A percentile compares a stretch with the other conserved stretches of the same genome.
Evolutionary conservation across 2,113 vertebrate genomes (phyloP).

Genomic region (Percopsis transmontana): DNA sequence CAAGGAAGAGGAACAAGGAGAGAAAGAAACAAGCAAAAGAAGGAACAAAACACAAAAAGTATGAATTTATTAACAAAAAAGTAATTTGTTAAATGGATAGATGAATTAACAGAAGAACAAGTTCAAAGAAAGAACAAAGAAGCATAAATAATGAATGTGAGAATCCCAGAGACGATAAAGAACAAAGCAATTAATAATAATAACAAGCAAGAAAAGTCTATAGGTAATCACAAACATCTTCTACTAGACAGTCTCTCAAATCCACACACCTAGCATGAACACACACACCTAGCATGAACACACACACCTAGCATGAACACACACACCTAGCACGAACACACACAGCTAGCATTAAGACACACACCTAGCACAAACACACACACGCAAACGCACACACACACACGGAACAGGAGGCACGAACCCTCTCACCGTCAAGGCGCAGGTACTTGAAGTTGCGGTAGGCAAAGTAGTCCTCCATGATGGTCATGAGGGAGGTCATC

Average conservation of each 20-base stretch:
- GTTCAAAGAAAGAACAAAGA: too few species aligned
- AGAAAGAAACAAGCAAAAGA: not conserved
- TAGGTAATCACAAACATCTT: too few species aligned
- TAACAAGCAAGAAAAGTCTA: too few species aligned
- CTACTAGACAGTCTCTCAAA: too few species aligned
- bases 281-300: conserved; percentile 9
- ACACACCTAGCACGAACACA: conserved; percentile 9
- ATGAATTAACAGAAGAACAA: not conserved
- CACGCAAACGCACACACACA: conserved; percentile 7
- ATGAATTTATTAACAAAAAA: not conserved
- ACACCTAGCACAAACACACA: conserved; percentile 3
- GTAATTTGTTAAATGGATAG: not conserved
- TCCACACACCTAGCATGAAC: conserved; percentile 8
- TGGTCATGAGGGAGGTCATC: conserved; percentile 99
- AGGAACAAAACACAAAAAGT: not conserved
- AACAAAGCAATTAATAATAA: too few species aligned
- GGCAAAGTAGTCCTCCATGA: conserved; percentile 98
- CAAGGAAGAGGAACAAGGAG: not conserved
- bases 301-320: conserved; percentile 5
- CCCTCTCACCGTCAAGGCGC: conserved; percentile 88
- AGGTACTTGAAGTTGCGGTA: conserved; percentile 97
- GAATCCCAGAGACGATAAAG: too few species aligned
- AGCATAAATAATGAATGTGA: too few species aligned
- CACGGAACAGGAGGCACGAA: not conserved
- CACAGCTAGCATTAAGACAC: conserved; percentile 2